Percentiles rank a stretch among this genome's conserved stretches.
Conservation (phyloP, 2,113 vertebrate species). For the Tragelaphus buxtoni region DNA sequence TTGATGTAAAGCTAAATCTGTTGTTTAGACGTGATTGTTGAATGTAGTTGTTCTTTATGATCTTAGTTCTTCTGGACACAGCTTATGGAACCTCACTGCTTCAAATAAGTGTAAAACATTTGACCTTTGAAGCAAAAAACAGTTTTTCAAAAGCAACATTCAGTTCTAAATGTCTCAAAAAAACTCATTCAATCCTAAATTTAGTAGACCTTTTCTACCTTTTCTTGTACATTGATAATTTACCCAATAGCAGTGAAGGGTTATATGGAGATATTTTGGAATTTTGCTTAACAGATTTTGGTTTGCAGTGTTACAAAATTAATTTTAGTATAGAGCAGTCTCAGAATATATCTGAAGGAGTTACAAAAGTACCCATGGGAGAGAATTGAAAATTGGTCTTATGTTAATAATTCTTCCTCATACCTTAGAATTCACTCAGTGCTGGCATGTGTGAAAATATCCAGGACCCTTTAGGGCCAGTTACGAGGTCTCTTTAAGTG, state of each 20-base stretch:
- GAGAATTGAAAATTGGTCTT: not conserved
- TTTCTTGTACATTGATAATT: not conserved
- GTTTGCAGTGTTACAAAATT: not conserved
- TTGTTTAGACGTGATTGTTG: not conserved
- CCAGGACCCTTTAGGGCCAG: not conserved
- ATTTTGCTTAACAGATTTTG: slow-evolving; percentile 10
- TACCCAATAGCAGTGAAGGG: not conserved
- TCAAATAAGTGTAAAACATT: not conserved
- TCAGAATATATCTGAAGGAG: not conserved
- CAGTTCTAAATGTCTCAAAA: not conserved
- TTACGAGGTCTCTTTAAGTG: not conserved
- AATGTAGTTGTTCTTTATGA: not conserved
- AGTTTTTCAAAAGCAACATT: not conserved
- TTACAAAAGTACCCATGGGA: not conserved
- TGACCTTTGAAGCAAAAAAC: not conserved
- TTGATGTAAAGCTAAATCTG: not conserved
- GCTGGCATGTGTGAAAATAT: not conserved
- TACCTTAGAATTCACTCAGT: not conserved
- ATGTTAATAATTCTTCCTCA: not conserved
- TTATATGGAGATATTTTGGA: not conserved
- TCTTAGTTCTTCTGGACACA: not conserved
- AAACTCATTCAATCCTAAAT: not conserved
- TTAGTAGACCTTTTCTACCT: not conserved
- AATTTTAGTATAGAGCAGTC: not conserved
- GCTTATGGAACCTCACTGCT: not conserved